A percentile compares a stretch with the other conserved stretches of the same genome.
Evolutionary conservation across 2,113 vertebrate genomes (phyloP).

Genomic region (Thamnophis sirtalis): DNA sequence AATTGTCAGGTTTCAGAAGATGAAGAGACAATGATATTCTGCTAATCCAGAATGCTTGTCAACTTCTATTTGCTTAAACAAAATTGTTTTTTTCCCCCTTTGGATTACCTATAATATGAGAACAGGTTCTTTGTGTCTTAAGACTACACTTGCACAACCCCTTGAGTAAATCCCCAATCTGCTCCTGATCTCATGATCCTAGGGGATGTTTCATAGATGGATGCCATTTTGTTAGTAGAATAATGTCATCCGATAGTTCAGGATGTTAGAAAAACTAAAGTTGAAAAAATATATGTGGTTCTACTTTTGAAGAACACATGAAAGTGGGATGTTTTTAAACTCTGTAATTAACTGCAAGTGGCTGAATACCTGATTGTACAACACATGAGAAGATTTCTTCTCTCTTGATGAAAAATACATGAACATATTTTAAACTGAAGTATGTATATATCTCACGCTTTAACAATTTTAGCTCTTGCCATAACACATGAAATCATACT

Average conservation of each 20-base stretch:
- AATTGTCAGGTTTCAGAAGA: not conserved
- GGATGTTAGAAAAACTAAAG: not conserved
- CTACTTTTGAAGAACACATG: not conserved
- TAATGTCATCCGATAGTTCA: not conserved
- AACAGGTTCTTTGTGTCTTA: not conserved
- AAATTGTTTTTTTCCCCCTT: not conserved
- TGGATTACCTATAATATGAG: not conserved
- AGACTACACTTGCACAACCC: not conserved
- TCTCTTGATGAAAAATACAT: not conserved
- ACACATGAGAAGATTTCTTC: not conserved
- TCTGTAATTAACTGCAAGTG: not conserved
- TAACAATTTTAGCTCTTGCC: not conserved
- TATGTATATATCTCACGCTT: not conserved
- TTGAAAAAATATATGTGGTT: not conserved
- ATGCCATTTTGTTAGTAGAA: not conserved
- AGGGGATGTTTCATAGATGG: not conserved
- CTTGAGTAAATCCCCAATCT: not conserved
- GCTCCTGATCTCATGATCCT: not conserved
- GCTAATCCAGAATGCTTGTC: not conserved
- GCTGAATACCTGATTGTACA: not conserved
- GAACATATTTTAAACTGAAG: not conserved
- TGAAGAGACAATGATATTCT: not conserved
- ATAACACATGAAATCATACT: not conserved
- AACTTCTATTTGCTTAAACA: not conserved
- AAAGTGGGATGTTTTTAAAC: not conserved